Base-by-base conservation (phyloP, 2,888 invertebrate genomes). In the Leucoma salicis region DNA sequence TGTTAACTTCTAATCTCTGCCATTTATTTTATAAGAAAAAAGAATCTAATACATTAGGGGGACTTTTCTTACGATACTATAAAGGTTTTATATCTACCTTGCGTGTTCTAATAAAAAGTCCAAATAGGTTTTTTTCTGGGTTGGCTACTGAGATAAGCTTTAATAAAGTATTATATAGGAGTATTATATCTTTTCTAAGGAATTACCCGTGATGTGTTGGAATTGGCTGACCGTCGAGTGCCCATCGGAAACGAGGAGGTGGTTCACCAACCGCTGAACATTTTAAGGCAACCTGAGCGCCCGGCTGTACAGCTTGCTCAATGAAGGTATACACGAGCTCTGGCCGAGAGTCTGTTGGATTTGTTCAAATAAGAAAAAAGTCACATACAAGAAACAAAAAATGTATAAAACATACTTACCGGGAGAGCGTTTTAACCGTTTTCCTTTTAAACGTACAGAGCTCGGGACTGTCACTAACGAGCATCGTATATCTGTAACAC, bases 231-330 rank as follows among this genome's bases (percentile, higher is more conserved):
- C 82, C 82, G 38, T 90, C 90, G 34, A 90, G 61, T 2, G 74
- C 70, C 90, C 90, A 90, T 34, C 83, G 66, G 53, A 90, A 88
- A 18, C 88, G 63, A 3, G 97, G 97, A 6, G 95, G 94, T 2
- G 97, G 97, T 57, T 95, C 96, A 21, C 97, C 97, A 28, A 95
- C 94, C 4, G 95, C 96, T 0, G 95, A 94, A 78, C 97, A 97
- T 70, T 95, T 93, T 48, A 97, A 86, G n/a, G 96, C 95, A 42
- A 96, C 92, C 72, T 93, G 92, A 33, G 92, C 91, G 8, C 93
- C 93, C 0, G 93, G 93, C 63, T 93, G 92, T 36, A 94, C 92
- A 15, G 93, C 93, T 72, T 94, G 93, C 66, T 96, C 95, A 59
- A 95, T 94, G 77, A 97, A 97, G 31, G 94, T 95, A 71, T 95